Evolutionary conservation across 2,113 vertebrate genomes (phyloP).

Genomic region (Perca schrenkii): DNA sequence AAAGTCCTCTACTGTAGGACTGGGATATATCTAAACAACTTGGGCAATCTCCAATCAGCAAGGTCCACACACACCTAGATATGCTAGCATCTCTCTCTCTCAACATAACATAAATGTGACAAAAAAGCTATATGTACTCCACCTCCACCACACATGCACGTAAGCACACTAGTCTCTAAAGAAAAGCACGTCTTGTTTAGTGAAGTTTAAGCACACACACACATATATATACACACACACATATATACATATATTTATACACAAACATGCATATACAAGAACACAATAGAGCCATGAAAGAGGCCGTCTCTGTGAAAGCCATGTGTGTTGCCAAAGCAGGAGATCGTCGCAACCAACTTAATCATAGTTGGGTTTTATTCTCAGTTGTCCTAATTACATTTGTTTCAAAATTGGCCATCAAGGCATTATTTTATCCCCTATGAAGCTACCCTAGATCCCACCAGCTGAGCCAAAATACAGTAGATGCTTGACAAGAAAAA

Average conservation of each 20-base stretch:
- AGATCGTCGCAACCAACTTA: background rate
- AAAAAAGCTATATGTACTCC: too few relatives aligned
- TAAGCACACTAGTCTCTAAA: background rate
- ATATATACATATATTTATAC: constrained; percentile 6
- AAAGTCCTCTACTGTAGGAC: constrained; percentile 73
- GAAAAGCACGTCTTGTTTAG: background rate
- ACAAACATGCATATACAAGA: constrained; percentile 9
- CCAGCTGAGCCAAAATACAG: background rate
- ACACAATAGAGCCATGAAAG: background rate
- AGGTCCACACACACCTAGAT: constrained; percentile 5
- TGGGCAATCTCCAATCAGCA: constrained; percentile 17
- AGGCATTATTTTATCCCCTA: background rate
- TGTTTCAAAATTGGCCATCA: constrained; percentile 1
- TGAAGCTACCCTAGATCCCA: background rate
- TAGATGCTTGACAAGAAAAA: background rate
- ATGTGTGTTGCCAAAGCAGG: constrained; percentile 6
- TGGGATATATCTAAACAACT: constrained; percentile 64
- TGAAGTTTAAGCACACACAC: background rate
- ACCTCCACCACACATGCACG: background rate
- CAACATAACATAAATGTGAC: too few relatives aligned
- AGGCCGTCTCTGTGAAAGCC: background rate
- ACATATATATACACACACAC: background rate
- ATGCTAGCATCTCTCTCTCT: too few relatives aligned
- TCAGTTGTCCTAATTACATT: constrained; percentile 4
- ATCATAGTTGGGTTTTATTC: constrained; percentile 7